Percentiles rank a stretch among this genome's conserved stretches.
These are phyloP conservation scores for Drosophila kurseongensis DNA, from an alignment of 1,140 invertebrate species.

Conservation along the genomic window DNA sequence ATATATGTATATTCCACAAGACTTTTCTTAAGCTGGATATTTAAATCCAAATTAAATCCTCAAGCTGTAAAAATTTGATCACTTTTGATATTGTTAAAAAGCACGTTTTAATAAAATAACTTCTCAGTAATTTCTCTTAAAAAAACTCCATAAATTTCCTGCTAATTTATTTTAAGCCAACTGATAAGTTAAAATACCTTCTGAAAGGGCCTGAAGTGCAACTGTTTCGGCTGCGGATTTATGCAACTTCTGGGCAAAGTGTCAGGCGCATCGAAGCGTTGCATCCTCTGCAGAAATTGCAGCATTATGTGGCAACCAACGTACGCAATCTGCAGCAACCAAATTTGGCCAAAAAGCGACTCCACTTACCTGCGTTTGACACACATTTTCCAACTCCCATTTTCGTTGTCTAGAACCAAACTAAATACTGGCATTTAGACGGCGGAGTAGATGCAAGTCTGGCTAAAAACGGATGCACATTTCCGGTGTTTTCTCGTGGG, in stretches of 20 bases:
- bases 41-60: no score
- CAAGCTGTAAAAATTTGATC: no score
- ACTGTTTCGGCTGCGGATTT: conserved; percentile 32
- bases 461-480: conserved; percentile 67
- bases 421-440: conserved; percentile 59
- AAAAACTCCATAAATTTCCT: neutral
- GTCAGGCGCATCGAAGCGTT: conserved; percentile 67
- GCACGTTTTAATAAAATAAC: no score
- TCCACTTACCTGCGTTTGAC: conserved; percentile 58
- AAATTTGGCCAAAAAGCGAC: conserved; percentile 61
- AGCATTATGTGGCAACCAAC: conserved; percentile 48
- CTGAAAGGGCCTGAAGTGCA: conserved; percentile 16
- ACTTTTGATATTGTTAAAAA: no score
- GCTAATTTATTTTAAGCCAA: neutral
- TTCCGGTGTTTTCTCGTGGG: conserved; percentile 47
- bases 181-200: neutral
- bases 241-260: conserved; percentile 48
- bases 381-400: conserved; percentile 61
- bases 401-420: conserved; percentile 50
- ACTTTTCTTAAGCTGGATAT: no score
- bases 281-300: conserved; percentile 53
- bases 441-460: conserved; percentile 4
- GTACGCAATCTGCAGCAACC: conserved; percentile 36
- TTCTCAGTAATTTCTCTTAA: neutral
- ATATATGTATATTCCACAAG: no score